Evolutionary conservation across 2,113 vertebrate species (phyloP).

Genomic region (Galemys pyrenaicus): DNA sequence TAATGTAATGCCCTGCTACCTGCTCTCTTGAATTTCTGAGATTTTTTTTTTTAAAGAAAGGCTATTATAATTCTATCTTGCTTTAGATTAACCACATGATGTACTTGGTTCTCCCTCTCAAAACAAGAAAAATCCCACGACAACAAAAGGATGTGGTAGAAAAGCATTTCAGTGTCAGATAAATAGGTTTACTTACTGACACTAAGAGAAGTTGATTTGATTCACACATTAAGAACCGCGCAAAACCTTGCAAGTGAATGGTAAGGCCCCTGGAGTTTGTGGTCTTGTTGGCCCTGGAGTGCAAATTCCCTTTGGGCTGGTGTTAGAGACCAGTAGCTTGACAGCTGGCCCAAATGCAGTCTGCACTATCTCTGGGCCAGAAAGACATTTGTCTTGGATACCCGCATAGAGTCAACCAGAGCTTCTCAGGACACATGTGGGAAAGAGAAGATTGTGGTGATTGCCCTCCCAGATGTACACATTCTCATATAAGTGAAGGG

Average conservation of each 20-base stretch:
- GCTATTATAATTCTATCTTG: neutral
- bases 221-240: neutral
- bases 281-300: neutral
- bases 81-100: neutral
- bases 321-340: neutral
- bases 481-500: neutral
- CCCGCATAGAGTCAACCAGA: neutral
- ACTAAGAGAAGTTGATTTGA: neutral
- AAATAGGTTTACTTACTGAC: neutral
- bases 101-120: neutral
- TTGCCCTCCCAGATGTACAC: neutral
- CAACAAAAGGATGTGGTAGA: neutral
- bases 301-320: accelerated
- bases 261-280: neutral
- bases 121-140: neutral
- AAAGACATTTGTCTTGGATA: neutral
- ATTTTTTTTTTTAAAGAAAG: neutral
- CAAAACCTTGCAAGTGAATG: neutral
- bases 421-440: neutral
- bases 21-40: neutral
- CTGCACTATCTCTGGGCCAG: neutral
- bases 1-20: neutral
- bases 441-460: neutral
- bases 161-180: neutral
- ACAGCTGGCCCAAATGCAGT: neutral